Conservation (phyloP, 2,888 invertebrate genomes). For the Torymus tubicola region DNA sequence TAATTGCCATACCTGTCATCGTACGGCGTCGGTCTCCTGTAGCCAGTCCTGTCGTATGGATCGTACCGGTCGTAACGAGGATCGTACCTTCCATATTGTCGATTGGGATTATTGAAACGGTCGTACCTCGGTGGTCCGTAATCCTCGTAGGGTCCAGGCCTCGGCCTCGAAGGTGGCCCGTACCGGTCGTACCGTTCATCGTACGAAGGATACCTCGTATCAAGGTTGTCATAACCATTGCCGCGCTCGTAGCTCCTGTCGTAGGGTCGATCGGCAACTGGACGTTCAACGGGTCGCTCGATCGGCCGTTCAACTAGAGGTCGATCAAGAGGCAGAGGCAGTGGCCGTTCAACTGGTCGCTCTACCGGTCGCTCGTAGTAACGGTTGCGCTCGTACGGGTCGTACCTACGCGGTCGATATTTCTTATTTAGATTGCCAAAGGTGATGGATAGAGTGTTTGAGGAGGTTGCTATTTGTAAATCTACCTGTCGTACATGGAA, state of each 20-base stretch:
- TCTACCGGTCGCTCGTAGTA: slow-evolving; percentile 58
- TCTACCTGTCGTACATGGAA: slow-evolving; percentile 65
- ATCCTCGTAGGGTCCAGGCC: slow-evolving; percentile 41
- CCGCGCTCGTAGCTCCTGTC: slow-evolving; percentile 68
- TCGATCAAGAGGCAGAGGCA: slow-evolving; percentile 30
- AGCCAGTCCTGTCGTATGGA: slow-evolving; percentile 64
- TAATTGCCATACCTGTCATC: slow-evolving; percentile 64
- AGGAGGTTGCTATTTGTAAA: background rate
- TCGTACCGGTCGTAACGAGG: slow-evolving; percentile 67
- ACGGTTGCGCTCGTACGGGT: slow-evolving; percentile 65
- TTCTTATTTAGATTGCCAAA: too few relatives aligned
- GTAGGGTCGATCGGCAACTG: slow-evolving; percentile 59
- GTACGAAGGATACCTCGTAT: slow-evolving; percentile 64
- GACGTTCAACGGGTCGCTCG: slow-evolving; percentile 56
- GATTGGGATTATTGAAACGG: slow-evolving; percentile 27
- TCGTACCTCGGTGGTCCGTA: slow-evolving; percentile 55
- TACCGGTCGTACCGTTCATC: slow-evolving; percentile 66
- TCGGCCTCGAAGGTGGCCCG: slow-evolving; percentile 53
- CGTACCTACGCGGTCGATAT: slow-evolving; percentile 60
- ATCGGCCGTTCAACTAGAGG: slow-evolving; percentile 35
- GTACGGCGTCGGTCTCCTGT: slow-evolving; percentile 63
- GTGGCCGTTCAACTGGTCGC: slow-evolving; percentile 47
- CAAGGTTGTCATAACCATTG: slow-evolving; percentile 70
- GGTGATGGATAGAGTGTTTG: too few relatives aligned
- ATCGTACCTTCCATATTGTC: slow-evolving; percentile 63